These are phyloP conservation scores for Delphinus delphis DNA, from an alignment of 2,113 vertebrate species.

Conservation along the genomic window DNA sequence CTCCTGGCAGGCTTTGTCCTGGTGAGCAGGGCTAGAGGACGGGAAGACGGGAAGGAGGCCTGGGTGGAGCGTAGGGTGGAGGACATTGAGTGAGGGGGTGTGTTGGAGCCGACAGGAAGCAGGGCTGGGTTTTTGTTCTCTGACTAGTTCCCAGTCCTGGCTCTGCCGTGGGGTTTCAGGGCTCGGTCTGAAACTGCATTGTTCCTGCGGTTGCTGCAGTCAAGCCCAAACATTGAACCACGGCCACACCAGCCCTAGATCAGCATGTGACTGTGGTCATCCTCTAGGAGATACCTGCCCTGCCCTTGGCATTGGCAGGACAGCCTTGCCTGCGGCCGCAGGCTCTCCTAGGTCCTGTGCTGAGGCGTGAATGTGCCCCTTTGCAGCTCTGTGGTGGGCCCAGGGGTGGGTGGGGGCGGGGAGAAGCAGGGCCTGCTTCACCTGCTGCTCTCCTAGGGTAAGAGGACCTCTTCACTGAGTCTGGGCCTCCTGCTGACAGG, in stretches of 20 bases:
- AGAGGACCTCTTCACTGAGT: neutral
- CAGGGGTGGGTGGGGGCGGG: fast-evolving
- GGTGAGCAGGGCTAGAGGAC: neutral
- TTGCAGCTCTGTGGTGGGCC: neutral
- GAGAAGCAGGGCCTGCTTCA: neutral
- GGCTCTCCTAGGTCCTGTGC: neutral
- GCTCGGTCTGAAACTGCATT: neutral
- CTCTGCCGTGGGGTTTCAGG: neutral
- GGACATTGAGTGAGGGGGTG: neutral
- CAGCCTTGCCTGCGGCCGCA: neutral
- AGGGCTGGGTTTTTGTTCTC: neutral
- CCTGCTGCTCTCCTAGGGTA: neutral
- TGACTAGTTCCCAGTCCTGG: neutral
- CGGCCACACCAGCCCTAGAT: neutral
- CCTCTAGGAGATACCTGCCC: neutral
- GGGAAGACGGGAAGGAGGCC: neutral
- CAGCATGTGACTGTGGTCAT: neutral
- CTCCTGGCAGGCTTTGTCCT: neutral
- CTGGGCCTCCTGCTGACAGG: neutral
- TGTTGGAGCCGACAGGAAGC: constrained; percentile 30
- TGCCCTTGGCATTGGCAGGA: neutral
- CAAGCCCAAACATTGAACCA: neutral
- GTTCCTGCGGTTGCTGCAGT: neutral
- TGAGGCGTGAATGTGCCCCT: neutral
- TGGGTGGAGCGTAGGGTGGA: constrained; percentile 47